These are phyloP conservation scores for Sciurus niger DNA, from an alignment of 2,113 vertebrate genomes.

Conservation along the genomic window DNA sequence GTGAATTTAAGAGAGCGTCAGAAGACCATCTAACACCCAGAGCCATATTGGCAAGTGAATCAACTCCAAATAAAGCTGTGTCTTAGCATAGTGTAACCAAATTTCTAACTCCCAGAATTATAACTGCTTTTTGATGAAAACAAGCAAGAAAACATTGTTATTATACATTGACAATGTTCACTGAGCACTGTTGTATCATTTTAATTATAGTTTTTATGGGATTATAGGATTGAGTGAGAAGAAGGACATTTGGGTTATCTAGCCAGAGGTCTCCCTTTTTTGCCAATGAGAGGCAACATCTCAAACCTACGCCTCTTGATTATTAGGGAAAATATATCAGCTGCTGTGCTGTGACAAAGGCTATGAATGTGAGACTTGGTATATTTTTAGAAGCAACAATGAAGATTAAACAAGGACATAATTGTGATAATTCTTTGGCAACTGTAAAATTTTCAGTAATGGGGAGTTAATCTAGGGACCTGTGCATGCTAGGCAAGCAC, in stretches of 20 bases:
- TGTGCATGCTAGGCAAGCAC: background rate
- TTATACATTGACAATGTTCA: background rate
- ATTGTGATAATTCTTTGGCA: background rate
- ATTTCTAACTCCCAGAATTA: background rate
- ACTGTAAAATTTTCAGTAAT: no score
- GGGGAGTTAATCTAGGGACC: no score
- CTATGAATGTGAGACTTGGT: background rate
- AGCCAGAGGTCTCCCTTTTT: background rate
- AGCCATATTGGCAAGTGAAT: no score
- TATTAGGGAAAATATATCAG: background rate
- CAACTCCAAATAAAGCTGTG: no score
- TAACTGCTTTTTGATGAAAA: background rate
- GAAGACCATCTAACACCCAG: no score
- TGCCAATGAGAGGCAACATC: background rate
- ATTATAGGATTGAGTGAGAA: background rate
- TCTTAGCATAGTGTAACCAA: no score
- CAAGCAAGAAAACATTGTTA: background rate
- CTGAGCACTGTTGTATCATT: background rate
- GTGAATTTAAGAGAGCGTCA: background rate
- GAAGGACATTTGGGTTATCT: background rate
- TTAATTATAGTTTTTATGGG: background rate
- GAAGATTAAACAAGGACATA: background rate
- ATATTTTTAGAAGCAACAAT: background rate
- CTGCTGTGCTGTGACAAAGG: background rate
- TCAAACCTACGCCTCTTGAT: background rate